These are phyloP conservation scores for Charanyca ferruginea DNA, from an alignment of 2,888 invertebrate species.

Conservation along the genomic window DNA sequence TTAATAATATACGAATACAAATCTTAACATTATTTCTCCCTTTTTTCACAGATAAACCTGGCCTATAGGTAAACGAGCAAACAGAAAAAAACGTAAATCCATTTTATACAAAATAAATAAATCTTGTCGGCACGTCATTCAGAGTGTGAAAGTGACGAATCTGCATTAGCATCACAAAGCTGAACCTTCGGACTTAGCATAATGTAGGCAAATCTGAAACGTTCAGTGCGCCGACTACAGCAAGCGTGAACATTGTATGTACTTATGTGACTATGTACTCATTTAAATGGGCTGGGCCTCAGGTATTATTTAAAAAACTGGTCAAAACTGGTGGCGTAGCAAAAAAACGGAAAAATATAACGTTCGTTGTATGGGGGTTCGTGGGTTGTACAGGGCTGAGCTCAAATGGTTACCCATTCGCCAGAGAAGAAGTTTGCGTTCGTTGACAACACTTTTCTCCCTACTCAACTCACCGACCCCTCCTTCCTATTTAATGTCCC, in stretches of 20 bases:
- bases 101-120: conserved; percentile 56
- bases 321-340: too few species aligned
- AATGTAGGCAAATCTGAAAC: conserved; percentile 42
- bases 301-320: too few species aligned
- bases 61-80: conserved; percentile 14
- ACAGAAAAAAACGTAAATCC: conserved; percentile 38
- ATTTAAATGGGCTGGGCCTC: conserved; percentile 5
- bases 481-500: too few species aligned
- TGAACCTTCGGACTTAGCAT: conserved; percentile 39
- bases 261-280: conserved; percentile 9
- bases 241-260: background rate
- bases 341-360: too few species aligned
- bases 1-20: too few species aligned
- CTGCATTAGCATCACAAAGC: conserved; percentile 57
- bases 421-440: too few species aligned
- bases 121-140: conserved; percentile 34
- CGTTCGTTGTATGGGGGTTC: too few species aligned
- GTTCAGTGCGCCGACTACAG: conserved; percentile 1
- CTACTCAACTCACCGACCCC: too few species aligned
- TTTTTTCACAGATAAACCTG: background rate
- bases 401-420: too few species aligned
- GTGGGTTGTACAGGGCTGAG: too few species aligned
- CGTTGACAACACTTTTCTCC: too few species aligned
- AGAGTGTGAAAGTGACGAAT: conserved; percentile 45
- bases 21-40: too few species aligned